Conservation (phyloP, 2,888 invertebrate genomes). For the Pelosia muscerda region DNA sequence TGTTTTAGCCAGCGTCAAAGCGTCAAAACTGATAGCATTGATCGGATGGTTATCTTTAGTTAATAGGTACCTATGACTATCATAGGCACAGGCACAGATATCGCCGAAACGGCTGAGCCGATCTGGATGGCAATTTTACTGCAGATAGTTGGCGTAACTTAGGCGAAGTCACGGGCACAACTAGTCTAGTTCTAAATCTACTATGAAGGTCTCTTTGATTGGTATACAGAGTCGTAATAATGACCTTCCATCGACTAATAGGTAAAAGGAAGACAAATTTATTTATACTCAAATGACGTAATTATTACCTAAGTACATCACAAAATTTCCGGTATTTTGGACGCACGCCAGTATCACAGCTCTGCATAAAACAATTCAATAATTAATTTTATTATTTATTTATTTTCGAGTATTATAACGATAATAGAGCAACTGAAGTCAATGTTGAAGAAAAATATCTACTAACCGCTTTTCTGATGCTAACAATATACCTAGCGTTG, state of each 20-base stretch:
- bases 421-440: not conserved
- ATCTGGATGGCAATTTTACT: too few species aligned
- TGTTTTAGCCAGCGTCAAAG: too few species aligned
- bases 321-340: constrained; percentile 62
- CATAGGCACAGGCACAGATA: too few species aligned
- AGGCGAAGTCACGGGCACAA: too few species aligned
- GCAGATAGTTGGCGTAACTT: too few species aligned
- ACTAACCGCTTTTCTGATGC: too few species aligned
- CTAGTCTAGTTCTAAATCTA: not conserved
- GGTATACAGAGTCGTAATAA: not conserved
- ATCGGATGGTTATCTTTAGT: too few species aligned
- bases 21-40: too few species aligned
- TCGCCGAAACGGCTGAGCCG: too few species aligned
- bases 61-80: too few species aligned
- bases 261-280: not conserved
- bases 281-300: constrained; percentile 30
- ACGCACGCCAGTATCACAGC: constrained; percentile 56
- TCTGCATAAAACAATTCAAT: constrained; percentile 24
- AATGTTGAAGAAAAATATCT: too few species aligned
- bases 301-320: constrained; percentile 35
- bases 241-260: not conserved
- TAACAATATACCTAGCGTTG: too few species aligned
- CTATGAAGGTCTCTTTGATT: not conserved
- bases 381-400: constrained; percentile 2
- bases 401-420: not conserved